Percentiles rank a stretch among this genome's conserved stretches.
Evolutionary conservation across 2,888 invertebrate species (phyloP).

Genomic region (Aphidoletes aphidimyza): DNA sequence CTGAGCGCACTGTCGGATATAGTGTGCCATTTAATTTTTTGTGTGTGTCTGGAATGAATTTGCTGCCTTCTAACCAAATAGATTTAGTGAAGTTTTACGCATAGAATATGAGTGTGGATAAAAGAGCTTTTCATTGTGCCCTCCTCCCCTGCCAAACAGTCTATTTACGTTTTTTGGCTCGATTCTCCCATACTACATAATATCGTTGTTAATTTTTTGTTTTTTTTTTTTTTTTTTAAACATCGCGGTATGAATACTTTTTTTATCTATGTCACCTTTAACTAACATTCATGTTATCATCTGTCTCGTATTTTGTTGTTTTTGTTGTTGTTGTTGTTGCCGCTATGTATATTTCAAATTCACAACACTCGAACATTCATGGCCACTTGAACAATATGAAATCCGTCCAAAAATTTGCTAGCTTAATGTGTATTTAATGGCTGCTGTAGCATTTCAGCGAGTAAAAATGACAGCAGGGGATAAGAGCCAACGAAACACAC

Average conservation of each 20-base stretch:
- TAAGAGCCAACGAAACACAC: neutral
- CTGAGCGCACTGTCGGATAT: no score
- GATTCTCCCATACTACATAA: no score
- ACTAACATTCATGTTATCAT: constrained; percentile 17
- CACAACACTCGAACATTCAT: neutral
- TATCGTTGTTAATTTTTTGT: neutral
- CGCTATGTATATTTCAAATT: neutral
- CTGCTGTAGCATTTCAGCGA: neutral
- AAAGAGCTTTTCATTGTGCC: neutral
- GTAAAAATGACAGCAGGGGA: neutral
- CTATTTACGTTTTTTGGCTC: neutral
- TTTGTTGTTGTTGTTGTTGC: neutral
- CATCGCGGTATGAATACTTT: neutral
- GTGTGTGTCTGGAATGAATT: no score
- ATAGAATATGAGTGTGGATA: no score
- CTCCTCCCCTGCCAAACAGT: constrained; percentile 1
- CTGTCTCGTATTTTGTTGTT: constrained; percentile 10
- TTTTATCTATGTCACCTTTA: constrained; percentile 6
- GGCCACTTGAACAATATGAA: no score
- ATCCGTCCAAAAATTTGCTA: neutral
- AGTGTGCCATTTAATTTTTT: no score
- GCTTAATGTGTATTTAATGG: constrained; percentile 25
- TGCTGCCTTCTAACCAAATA: no score
- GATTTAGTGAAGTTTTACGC: no score
- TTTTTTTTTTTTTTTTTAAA: no score